These are phyloP conservation scores for Acleris holmiana DNA, from an alignment of 2,888 invertebrate genomes.

Conservation along the genomic window DNA sequence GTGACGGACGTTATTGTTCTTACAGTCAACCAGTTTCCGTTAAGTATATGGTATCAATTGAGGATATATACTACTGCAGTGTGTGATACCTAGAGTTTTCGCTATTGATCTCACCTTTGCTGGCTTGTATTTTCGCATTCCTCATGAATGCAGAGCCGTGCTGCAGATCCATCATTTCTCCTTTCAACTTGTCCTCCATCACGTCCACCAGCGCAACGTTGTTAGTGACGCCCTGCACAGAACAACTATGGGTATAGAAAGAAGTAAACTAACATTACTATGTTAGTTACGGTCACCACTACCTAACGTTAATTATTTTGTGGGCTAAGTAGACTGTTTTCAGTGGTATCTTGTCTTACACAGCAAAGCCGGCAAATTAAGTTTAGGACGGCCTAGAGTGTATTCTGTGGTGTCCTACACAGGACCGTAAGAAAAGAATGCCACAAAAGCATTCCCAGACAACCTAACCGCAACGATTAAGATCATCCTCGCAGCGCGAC, in stretches of 20 bases:
- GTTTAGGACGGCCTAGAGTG: too few relatives aligned
- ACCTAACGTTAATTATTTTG: too few relatives aligned
- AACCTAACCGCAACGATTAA: neutral
- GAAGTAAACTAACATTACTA: too few relatives aligned
- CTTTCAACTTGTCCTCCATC: constrained; percentile 91
- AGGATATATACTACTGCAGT: neutral
- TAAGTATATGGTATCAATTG: neutral
- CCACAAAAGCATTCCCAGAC: neutral
- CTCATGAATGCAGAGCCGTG: constrained; percentile 94
- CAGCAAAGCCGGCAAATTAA: too few relatives aligned
- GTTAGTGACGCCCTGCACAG: constrained; percentile 88
- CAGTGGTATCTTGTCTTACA: too few relatives aligned
- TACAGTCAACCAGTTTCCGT: too few relatives aligned
- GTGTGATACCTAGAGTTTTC: neutral
- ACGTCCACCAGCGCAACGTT: constrained; percentile 93
- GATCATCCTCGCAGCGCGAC: constrained; percentile 7
- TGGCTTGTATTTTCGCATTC: constrained; percentile 90
- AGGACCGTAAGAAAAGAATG: too few relatives aligned
- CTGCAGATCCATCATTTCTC: constrained; percentile 96
- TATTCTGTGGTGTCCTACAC: too few relatives aligned
- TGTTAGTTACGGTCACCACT: too few relatives aligned
- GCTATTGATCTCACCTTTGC: constrained; percentile 58
- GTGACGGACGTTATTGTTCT: too few relatives aligned
- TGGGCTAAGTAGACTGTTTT: too few relatives aligned
- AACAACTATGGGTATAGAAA: neutral